Base-by-base conservation (phyloP, 1,140 invertebrate genomes). In the Pogonomyrmex barbatus region DNA sequence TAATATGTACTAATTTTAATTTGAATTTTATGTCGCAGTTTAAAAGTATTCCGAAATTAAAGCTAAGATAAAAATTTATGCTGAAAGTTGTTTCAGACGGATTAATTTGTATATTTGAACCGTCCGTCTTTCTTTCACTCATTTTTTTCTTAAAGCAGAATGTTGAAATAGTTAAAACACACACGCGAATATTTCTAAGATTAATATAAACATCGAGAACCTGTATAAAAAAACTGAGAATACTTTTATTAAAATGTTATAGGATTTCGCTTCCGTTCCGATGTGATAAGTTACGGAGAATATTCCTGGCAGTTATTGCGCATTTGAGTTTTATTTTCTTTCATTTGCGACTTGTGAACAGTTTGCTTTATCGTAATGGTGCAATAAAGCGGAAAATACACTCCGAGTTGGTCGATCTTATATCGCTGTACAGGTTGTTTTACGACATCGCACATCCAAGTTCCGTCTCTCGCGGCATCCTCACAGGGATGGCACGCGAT, bases 321-420 rank as follows among this genome's bases (percentile, higher is more conserved):
- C 36, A 54, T 79, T 67, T 67, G 39, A 79, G 33, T 39, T 50
- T 36, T 10, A 54, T 42, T 68, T 68, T 6, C n/a, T 68, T 79
- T 47, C 36, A 79, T 65, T 33, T 17, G 42, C 45, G n/a, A 39
- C 77, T 79, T 68, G 47, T 56, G 63, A 79, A 78, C 60, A 33
- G 77, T 68, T 77, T 52, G 47, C n/a, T 42, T 42, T 50, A 52
- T 47, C 47, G 63, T 68, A 42, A 68, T 68, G 77, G 36, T 17
- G 77, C 47, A 79, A 67, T 79, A 79, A 79, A 79, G 62, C 47
- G n/a, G 62, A 79, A 79, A 68, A 79, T 79, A 14, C 47, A 68
- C 58, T 50, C 47, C 42, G 47, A 65, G 47, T 42, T 67, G 33
- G 42, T 24, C 47, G 47, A 39, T 68, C 77, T 79, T 39, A 68